Percentiles rank a stretch among this genome's conserved stretches.
phyloP scores from a whole-genome alignment of 2,113 vertebrate species.

The Lathamus discolor region DNA sequence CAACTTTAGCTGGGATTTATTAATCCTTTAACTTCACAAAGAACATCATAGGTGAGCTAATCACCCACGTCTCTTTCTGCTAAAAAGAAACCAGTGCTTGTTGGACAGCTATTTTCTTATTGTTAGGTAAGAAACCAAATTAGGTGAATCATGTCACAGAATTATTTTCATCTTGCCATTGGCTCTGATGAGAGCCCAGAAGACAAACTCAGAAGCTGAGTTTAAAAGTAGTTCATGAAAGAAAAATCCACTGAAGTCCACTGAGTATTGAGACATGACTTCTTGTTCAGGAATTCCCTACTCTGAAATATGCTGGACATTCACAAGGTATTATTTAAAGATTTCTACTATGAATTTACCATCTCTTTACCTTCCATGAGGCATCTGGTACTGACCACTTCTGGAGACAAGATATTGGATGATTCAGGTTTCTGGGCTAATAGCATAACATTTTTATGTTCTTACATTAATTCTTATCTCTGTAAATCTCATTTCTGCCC shows the following conservation, averaged over 20 bases:
- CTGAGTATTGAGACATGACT: not conserved
- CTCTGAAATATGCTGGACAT: not conserved
- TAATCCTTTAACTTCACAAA: not conserved
- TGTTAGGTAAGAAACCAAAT: not conserved
- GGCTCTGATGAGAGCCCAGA: not conserved
- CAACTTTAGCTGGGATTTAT: not conserved
- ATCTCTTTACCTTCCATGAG: not conserved
- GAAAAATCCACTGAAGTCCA: not conserved
- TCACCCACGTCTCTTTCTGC: not conserved
- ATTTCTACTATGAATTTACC: not conserved
- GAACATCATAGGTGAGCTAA: not conserved
- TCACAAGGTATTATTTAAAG: not conserved
- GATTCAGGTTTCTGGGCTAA: not conserved
- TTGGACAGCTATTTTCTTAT: not conserved
- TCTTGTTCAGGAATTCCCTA: not conserved
- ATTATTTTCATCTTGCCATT: not conserved
- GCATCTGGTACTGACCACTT: not conserved
- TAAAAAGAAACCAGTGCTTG: not conserved
- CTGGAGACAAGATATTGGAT: not conserved
- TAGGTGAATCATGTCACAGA: not conserved
- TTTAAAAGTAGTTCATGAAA: not conserved
- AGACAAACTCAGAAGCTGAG: not conserved
- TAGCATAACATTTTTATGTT: not conserved
- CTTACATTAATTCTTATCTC: not conserved
- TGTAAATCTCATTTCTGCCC: not conserved